A percentile compares a stretch with the other conserved stretches of the same genome.
These are phyloP conservation scores for Lycocorax pyrrhopterus DNA, from an alignment of 2,113 vertebrate species.

Conservation along the genomic window DNA sequence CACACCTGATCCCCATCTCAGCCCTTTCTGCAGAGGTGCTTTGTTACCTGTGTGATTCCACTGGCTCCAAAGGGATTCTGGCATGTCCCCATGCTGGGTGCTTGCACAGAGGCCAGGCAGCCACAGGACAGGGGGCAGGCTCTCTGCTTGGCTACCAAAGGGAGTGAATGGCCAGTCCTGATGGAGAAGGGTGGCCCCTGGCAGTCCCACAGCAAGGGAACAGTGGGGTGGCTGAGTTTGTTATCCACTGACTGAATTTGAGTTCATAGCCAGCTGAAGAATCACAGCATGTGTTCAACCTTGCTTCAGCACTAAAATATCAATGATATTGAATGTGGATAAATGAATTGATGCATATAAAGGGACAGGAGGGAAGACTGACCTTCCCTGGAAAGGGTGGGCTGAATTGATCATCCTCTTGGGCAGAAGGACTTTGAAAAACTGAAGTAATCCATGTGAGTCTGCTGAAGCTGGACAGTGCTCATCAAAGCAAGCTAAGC, in stretches of 20 bases:
- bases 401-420: not conserved
- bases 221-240: not conserved
- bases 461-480: not conserved
- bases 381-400: not conserved
- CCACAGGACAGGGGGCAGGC: not conserved
- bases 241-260: not conserved
- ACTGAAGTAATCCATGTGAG: too few relatives aligned
- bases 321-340: not conserved
- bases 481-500: not conserved
- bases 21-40: not conserved
- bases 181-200: not conserved
- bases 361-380: not conserved
- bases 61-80: not conserved
- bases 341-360: not conserved
- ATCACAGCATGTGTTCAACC: not conserved
- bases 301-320: not conserved
- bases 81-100: fast-evolving
- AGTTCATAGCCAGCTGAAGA: not conserved
- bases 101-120: not conserved
- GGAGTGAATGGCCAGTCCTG: not conserved
- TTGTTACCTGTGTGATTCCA: not conserved
- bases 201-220: fast-evolving
- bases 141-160: not conserved
- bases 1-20: not conserved
- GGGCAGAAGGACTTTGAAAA: not conserved